Conservation (phyloP, 2,113 vertebrate genomes). For the Labeo catla region DNA sequence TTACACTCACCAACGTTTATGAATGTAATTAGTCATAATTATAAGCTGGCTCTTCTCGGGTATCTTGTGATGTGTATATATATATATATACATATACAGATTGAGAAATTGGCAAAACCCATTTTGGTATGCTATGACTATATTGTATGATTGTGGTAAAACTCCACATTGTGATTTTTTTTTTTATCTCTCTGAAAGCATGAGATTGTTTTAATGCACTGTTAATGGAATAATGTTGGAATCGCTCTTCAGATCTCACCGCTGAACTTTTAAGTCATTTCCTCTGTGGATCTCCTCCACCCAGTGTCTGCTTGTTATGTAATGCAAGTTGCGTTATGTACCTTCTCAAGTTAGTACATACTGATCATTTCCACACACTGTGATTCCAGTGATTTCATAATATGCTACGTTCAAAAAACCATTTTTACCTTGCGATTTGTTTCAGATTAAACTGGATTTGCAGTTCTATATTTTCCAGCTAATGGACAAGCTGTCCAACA, state of each 20-base stretch:
- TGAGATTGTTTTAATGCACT: neutral
- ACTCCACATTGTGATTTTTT: neutral
- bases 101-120: neutral
- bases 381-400: neutral
- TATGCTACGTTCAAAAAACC: neutral
- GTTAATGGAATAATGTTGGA: neutral
- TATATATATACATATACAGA: neutral
- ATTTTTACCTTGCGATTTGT: neutral
- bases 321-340: conserved; percentile 7
- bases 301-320: neutral
- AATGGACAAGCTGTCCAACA: neutral
- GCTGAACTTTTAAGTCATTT: neutral
- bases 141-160: neutral
- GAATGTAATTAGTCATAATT: neutral
- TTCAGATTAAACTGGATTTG: neutral
- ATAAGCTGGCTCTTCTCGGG: neutral
- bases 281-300: neutral
- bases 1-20: neutral
- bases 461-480: neutral
- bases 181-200: neutral
- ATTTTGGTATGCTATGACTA: neutral
- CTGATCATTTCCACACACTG: neutral
- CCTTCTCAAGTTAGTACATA: neutral
- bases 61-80: neutral
- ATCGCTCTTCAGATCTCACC: neutral